Base-by-base conservation (phyloP, 1,140 invertebrate species). In the Phocides pigmalion region DNA sequence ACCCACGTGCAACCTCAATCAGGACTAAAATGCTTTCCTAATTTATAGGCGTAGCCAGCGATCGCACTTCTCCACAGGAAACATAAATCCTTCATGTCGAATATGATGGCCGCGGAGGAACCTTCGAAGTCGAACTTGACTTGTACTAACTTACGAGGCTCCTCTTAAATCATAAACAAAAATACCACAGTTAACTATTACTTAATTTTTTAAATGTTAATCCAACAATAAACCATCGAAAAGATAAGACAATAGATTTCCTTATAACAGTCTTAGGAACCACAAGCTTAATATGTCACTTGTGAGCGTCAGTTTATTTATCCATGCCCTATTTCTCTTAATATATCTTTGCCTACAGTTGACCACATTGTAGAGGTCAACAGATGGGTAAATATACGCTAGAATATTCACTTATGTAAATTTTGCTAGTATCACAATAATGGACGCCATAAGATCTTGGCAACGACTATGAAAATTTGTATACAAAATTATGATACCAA, bases 391-490 rank as follows among this genome's bases (percentile, higher is more conserved):
- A n/a, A 35, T 32, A 32, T 35, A n/a, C 25, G 2, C 32, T 44
- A 19, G 15, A 9, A 44, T 44, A 44, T 44, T 19, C 16, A 19
- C 9, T 19, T 44, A 44, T 44, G 41, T 44, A 44, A 44, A 44
- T 44, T 44, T 19, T 9, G 15, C 6, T 14, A 14, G 37, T 44
- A 17, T 17, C 16, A 44, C 16, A 44, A 44, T 44, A 44, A 44
- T 19, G 41, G 9, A 11, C 14, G 41, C 41, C 41, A 44, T 44
- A 6, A 11, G 41, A 44, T 44, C 16, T 44, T 44, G 41, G 41
- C 41, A 44, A 16, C 6, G 8, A 14, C 9, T 35, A 17, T 9
- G 9, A 19, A 16, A 19, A 44, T 14, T 39, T 12, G 3, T 17
- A 44, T 44, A 44, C 15, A 44, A 19, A 44, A 44, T 44, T 28